Evolutionary conservation across 2,888 invertebrate genomes (phyloP).

Genomic region (Ophion obscuratus): DNA sequence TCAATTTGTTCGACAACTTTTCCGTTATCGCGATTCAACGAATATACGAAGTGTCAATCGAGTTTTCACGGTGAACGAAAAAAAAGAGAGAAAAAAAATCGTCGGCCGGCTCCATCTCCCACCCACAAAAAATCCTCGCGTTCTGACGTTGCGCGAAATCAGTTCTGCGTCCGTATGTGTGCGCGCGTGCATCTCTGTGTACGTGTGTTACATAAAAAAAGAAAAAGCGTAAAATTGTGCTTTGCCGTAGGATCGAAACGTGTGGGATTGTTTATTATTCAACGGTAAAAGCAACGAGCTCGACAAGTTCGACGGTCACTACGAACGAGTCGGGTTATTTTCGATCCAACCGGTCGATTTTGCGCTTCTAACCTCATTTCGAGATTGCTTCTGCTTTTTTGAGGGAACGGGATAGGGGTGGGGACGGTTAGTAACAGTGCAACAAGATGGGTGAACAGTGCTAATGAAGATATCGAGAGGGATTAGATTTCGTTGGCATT

Average conservation of each 20-base stretch:
- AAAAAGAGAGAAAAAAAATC: slow-evolving; percentile 1
- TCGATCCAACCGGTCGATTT: slow-evolving; percentile 67
- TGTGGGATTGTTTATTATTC: slow-evolving; percentile 8
- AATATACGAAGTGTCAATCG: slow-evolving; percentile 2
- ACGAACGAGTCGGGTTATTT: slow-evolving; percentile 50
- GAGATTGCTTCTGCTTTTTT: slow-evolving; percentile 4
- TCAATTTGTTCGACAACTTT: slow-evolving; percentile 14
- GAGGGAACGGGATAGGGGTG: background rate
- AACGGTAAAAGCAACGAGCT: background rate
- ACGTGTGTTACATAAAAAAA: slow-evolving; percentile 69
- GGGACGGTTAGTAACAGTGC: background rate
- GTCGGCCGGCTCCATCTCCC: slow-evolving; percentile 49
- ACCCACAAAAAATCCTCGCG: slow-evolving; percentile 7
- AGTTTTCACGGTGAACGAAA: slow-evolving; percentile 1
- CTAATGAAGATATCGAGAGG: background rate
- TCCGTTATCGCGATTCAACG: background rate
- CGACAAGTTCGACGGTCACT: slow-evolving; percentile 8
- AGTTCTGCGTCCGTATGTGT: slow-evolving; percentile 38
- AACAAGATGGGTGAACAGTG: slow-evolving; percentile 7
- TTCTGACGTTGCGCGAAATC: slow-evolving; percentile 61
- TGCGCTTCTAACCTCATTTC: slow-evolving; percentile 69
- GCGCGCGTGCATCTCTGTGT: slow-evolving; percentile 45
- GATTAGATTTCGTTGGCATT: background rate
- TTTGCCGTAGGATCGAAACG: slow-evolving; percentile 28
- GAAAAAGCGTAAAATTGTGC: slow-evolving; percentile 1